Percentiles rank a stretch among this genome's conserved stretches.
These are phyloP conservation scores for Pteromalus puparum DNA, from an alignment of 1,140 invertebrate genomes.

Conservation along the genomic window DNA sequence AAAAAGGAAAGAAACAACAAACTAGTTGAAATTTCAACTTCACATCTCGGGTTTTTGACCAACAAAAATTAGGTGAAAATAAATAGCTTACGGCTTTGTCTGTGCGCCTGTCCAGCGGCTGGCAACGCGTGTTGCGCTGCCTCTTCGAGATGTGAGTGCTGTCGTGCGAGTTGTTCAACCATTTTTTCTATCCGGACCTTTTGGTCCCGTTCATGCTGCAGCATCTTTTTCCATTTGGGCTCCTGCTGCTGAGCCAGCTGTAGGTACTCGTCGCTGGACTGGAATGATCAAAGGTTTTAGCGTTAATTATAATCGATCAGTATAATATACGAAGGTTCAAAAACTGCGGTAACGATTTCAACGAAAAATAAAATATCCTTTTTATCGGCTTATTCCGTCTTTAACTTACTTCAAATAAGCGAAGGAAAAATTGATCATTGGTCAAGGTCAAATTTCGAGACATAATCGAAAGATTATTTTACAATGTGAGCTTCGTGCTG, in stretches of 20 bases:
- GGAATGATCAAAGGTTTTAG: constrained; percentile 74
- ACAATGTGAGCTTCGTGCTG: too few species aligned
- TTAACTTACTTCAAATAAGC: background rate
- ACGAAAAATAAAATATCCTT: background rate
- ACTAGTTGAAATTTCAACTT: background rate
- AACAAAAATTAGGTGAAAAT: constrained; percentile 45
- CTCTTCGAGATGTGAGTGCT: constrained; percentile 95
- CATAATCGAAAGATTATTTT: too few species aligned
- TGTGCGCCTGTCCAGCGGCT: constrained; percentile 65
- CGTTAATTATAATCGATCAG: background rate
- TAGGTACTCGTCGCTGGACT: constrained; percentile 94
- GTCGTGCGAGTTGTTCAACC: constrained; percentile 96
- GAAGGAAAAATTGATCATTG: too few species aligned
- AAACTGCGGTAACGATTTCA: too few species aligned
- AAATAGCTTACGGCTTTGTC: constrained; percentile 71
- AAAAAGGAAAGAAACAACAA: background rate
- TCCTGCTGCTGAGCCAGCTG: constrained; percentile 90
- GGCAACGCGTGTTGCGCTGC: constrained; percentile 81
- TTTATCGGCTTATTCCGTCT: background rate
- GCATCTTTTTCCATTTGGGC: constrained; percentile 91
- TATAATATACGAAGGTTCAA: background rate
- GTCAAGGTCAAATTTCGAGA: too few species aligned
- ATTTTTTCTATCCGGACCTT: constrained; percentile 96
- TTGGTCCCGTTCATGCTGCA: constrained; percentile 97
- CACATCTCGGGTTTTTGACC: too few species aligned